Evolutionary conservation across 2,113 vertebrate genomes (phyloP).

Genomic region (Phalacrocorax aristotelis): DNA sequence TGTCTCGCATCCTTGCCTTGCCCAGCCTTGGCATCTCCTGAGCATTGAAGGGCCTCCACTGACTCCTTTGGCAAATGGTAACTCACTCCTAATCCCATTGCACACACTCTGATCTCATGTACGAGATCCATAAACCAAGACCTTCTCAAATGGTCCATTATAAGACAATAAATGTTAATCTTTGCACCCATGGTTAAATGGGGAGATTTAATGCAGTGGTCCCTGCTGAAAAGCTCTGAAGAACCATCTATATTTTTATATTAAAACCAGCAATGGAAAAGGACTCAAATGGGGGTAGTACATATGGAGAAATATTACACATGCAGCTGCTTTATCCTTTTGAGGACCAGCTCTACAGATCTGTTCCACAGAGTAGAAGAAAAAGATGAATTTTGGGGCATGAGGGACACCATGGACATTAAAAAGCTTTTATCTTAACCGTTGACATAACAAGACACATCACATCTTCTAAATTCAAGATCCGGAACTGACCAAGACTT

Average conservation of each 20-base stretch:
- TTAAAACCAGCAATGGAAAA: neutral
- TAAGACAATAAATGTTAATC: neutral
- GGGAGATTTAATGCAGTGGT: neutral
- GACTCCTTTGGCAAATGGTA: neutral
- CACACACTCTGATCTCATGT: neutral
- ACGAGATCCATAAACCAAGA: neutral
- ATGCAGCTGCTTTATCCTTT: neutral
- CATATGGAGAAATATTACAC: neutral
- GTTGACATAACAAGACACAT: neutral
- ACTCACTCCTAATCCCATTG: neutral
- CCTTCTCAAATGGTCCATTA: fast-evolving
- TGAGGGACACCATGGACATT: neutral
- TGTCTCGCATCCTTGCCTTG: neutral
- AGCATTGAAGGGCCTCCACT: neutral
- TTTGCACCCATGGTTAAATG: neutral
- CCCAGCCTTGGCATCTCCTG: neutral
- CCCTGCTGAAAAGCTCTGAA: neutral
- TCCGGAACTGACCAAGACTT: neutral
- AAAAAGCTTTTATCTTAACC: neutral
- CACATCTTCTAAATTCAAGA: neutral
- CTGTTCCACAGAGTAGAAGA: neutral
- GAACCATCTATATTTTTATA: neutral
- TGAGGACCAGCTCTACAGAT: neutral
- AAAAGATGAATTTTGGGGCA: neutral
- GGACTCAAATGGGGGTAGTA: fast-evolving